Percentiles rank a stretch among this genome's conserved stretches.
phyloP scores from a whole-genome alignment of 2,797 vertebrate species.

The Malacoctenus gilli region DNA sequence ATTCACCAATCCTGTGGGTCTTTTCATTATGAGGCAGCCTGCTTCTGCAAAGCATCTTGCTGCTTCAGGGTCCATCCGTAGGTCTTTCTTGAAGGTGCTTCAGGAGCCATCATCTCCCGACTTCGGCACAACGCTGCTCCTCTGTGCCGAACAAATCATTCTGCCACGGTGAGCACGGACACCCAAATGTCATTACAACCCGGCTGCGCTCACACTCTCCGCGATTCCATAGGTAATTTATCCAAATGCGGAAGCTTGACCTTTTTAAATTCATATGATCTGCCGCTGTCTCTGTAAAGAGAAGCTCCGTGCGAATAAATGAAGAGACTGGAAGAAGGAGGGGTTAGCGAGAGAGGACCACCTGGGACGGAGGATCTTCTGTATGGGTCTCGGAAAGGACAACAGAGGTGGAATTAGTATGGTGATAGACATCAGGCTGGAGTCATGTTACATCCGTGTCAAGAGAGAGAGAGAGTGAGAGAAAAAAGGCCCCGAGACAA shows the following conservation, averaged over 20 bases:
- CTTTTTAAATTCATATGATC: slow-evolving; percentile 45
- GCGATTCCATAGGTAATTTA: slow-evolving; percentile 18
- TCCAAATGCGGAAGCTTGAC: slow-evolving; percentile 43
- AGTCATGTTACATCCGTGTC: slow-evolving; percentile 59
- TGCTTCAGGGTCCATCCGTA: no score
- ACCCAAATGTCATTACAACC: slow-evolving; percentile 27
- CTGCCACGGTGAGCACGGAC: background rate
- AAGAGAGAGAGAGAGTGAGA: slow-evolving; percentile 22
- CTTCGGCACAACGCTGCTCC: background rate
- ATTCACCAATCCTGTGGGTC: slow-evolving; percentile 13
- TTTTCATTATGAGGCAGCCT: slow-evolving; percentile 23
- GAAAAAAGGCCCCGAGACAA: slow-evolving; percentile 32
- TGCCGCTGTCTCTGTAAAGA: slow-evolving; percentile 23
- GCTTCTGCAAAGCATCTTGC: background rate
- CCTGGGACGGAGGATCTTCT: slow-evolving; percentile 55
- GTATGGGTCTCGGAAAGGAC: slow-evolving; percentile 59
- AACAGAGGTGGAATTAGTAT: slow-evolving; percentile 64
- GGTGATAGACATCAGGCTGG: slow-evolving; percentile 66
- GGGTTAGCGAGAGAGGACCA: slow-evolving; percentile 25
- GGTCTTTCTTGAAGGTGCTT: background rate
- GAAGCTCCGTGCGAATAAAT: background rate
- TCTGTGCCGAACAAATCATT: slow-evolving; percentile 4
- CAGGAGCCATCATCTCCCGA: background rate
- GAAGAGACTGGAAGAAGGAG: background rate
- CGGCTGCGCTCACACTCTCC: slow-evolving; percentile 22